Conservation (phyloP, 2,113 vertebrate species). For the Phalacrocorax aristotelis region DNA sequence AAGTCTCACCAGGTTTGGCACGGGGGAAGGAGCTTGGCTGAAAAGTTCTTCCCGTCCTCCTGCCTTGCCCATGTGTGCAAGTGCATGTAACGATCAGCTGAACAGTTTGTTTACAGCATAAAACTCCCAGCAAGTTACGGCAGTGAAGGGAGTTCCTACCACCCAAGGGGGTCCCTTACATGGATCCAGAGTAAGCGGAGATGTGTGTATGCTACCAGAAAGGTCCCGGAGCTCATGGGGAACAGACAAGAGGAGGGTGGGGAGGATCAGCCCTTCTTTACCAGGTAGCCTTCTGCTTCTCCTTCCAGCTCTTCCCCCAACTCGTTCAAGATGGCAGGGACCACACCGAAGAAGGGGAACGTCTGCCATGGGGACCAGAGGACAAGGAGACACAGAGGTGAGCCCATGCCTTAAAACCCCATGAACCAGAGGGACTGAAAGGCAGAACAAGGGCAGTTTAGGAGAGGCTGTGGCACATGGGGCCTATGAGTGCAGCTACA, state of each 20-base stretch:
- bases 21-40: background rate
- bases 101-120: background rate
- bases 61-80: background rate
- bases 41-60: background rate
- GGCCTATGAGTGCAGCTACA: fast-evolving
- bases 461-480: background rate
- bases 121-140: background rate
- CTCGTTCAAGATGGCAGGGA: slow-evolving; percentile 92
- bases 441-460: background rate
- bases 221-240: background rate
- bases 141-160: background rate
- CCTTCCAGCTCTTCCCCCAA: slow-evolving; percentile 95
- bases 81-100: background rate
- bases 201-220: background rate
- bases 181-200: background rate
- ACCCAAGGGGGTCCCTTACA: background rate
- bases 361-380: slow-evolving; percentile 74
- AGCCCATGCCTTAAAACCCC: background rate
- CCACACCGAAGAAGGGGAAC: slow-evolving; percentile 95
- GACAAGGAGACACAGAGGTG: background rate
- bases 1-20: background rate
- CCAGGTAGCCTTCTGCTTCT: slow-evolving; percentile 94
- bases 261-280: slow-evolving; percentile 60
- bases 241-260: background rate
- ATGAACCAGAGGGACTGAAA: background rate